Evolutionary conservation across 1,140 invertebrate species (phyloP).

Genomic region (Temnothorax nylanderi): DNA sequence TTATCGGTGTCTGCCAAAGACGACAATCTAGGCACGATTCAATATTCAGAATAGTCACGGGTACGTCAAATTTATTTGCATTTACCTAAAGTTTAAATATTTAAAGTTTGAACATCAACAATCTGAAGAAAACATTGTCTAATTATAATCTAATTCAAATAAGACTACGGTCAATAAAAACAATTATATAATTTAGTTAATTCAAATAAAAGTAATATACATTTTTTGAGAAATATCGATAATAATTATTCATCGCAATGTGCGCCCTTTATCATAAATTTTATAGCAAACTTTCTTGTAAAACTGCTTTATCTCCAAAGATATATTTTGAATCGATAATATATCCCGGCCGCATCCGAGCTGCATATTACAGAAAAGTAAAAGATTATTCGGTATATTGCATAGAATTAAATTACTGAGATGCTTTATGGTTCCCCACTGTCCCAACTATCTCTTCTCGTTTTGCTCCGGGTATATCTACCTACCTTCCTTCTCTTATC

Average conservation of each 20-base stretch:
- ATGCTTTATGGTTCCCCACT: slow-evolving; percentile 63
- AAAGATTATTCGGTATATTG: slow-evolving; percentile 54
- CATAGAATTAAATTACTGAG: slow-evolving; percentile 75
- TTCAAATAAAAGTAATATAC: not conserved
- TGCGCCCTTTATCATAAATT: not conserved
- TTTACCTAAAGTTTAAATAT: not conserved
- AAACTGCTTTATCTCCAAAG: slow-evolving; percentile 1
- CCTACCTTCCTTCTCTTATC: slow-evolving; percentile 38
- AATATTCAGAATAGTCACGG: not conserved
- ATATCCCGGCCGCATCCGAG: not conserved
- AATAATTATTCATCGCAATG: not conserved
- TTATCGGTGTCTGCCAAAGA: not conserved
- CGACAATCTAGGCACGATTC: not conserved
- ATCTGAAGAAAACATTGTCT: not conserved
- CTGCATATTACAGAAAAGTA: slow-evolving; percentile 62
- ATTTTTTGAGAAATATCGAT: not conserved
- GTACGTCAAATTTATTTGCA: not conserved
- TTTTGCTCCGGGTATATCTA: slow-evolving; percentile 61
- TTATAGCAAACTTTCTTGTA: not conserved
- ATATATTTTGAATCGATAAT: slow-evolving; percentile 27
- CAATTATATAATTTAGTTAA: not conserved
- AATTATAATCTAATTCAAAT: slow-evolving; percentile 8
- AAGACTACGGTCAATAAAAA: not conserved
- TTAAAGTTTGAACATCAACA: not conserved
- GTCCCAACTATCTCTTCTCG: slow-evolving; percentile 59